Evolutionary conservation across 2,888 invertebrate species (phyloP).

Genomic region (Argyra leucocephala): DNA sequence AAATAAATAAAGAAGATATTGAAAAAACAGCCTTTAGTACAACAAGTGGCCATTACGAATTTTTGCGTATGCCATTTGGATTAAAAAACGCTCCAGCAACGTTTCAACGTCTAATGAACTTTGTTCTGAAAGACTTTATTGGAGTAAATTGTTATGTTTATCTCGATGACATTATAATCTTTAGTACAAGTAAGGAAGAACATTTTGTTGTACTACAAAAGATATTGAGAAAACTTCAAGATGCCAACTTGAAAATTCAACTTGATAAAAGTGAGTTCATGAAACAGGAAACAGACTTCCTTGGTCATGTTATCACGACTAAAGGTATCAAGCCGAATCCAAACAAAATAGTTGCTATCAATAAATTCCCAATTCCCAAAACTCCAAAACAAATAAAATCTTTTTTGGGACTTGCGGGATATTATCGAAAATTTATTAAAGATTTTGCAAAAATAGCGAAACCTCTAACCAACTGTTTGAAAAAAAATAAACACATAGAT

Average conservation of each 20-base stretch:
- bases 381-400: neutral
- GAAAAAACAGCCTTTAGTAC: slow-evolving; percentile 15
- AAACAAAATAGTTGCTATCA: neutral
- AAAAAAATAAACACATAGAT: too few species aligned
- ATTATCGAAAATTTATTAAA: neutral
- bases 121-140: slow-evolving; percentile 24
- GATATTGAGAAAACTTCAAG: slow-evolving; percentile 24
- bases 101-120: slow-evolving; percentile 20
- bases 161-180: slow-evolving; percentile 31
- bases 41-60: slow-evolving; percentile 14
- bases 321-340: neutral
- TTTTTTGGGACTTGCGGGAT: neutral
- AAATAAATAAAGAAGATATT: slow-evolving; percentile 17
- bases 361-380: neutral
- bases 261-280: slow-evolving; percentile 22
- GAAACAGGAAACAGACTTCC: neutral
- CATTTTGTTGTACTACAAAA: slow-evolving; percentile 22
- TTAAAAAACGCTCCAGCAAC: slow-evolving; percentile 17
- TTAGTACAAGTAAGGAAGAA: slow-evolving; percentile 26
- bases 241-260: slow-evolving; percentile 25
- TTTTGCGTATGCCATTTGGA: slow-evolving; percentile 17
- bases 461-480: neutral
- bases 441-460: neutral
- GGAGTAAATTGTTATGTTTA: slow-evolving; percentile 29
- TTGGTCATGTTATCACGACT: neutral